phyloP scores from a whole-genome alignment of 1,140 invertebrate genomes.

The Proales similis region DNA sequence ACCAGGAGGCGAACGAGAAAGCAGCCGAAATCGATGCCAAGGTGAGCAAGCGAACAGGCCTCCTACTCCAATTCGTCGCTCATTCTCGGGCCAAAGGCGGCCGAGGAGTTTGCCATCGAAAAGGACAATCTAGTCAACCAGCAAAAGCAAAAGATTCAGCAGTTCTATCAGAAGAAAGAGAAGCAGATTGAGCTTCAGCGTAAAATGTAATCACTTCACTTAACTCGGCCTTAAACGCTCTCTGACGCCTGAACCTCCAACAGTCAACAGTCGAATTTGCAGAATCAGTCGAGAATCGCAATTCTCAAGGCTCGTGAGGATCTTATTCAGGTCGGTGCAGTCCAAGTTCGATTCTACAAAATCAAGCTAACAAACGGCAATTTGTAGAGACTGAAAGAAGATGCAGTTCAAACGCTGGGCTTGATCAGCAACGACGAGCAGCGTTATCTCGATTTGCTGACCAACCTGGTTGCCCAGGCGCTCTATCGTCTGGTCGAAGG shows the following conservation, averaged over 20 bases:
- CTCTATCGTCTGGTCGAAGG: conserved; percentile 22
- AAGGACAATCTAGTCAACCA: conserved; percentile 31
- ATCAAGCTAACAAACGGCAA: too few species aligned
- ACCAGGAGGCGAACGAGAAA: conserved; percentile 37
- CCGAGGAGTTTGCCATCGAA: conserved; percentile 36
- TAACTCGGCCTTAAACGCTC: too few species aligned
- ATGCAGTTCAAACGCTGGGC: conserved; percentile 15
- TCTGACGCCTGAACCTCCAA: not conserved
- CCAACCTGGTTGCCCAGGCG: conserved; percentile 28
- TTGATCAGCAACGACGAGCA: conserved; percentile 11
- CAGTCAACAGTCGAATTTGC: conserved; percentile 37
- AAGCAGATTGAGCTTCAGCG: conserved; percentile 38
- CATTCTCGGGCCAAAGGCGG: too few species aligned
- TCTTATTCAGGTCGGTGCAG: conserved; percentile 29
- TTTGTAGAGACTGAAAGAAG: conserved; percentile 15
- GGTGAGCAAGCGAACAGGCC: too few species aligned
- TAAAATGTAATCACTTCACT: conserved; percentile 19
- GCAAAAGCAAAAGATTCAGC: conserved; percentile 22
- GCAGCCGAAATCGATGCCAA: conserved; percentile 37
- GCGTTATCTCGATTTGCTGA: not conserved
- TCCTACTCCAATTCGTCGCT: too few species aligned
- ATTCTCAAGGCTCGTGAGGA: conserved; percentile 37
- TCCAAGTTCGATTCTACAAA: too few species aligned
- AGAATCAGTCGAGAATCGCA: conserved; percentile 22
- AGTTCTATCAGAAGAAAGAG: conserved; percentile 37